Evolutionary conservation across 2,888 invertebrate species (phyloP).

Genomic region (Camptogramma bilineatum): DNA sequence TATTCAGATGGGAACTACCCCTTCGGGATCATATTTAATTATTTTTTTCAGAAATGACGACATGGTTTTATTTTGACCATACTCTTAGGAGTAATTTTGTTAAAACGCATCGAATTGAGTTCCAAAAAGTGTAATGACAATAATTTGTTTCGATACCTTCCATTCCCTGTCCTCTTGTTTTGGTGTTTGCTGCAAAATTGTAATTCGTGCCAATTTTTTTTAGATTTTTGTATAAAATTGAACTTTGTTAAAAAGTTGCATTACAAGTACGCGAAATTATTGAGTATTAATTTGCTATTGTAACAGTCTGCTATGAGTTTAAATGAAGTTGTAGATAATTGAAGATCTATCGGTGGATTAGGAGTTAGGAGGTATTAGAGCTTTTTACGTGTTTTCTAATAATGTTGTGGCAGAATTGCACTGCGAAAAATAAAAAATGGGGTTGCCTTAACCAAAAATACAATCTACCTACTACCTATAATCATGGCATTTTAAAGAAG

Average conservation of each 20-base stretch:
- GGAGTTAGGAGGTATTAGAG: too few species aligned
- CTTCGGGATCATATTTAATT: too few species aligned
- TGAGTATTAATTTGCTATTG: neutral
- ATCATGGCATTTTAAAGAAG: too few species aligned
- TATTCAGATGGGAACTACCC: too few species aligned
- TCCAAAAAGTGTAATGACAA: constrained; percentile 77
- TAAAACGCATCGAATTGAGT: constrained; percentile 34
- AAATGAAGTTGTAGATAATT: neutral
- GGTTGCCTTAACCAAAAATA: too few species aligned
- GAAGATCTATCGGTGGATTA: neutral
- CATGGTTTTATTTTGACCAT: neutral
- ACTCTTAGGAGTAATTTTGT: neutral
- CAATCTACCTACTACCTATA: too few species aligned
- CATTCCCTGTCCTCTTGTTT: constrained; percentile 39
- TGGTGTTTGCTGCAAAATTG: constrained; percentile 53
- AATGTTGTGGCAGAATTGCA: constrained; percentile 8
- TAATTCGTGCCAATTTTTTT: constrained; percentile 62
- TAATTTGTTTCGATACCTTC: constrained; percentile 58
- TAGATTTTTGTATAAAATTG: constrained; percentile 30
- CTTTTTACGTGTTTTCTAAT: constrained; percentile 7
- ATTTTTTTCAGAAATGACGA: too few species aligned
- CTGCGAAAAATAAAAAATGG: constrained; percentile 4
- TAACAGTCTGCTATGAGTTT: too few species aligned
- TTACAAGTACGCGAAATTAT: neutral
- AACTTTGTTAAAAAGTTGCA: constrained; percentile 14